These are phyloP conservation scores for Heteropelma amictum DNA, from an alignment of 2,888 invertebrate species.

Conservation along the genomic window DNA sequence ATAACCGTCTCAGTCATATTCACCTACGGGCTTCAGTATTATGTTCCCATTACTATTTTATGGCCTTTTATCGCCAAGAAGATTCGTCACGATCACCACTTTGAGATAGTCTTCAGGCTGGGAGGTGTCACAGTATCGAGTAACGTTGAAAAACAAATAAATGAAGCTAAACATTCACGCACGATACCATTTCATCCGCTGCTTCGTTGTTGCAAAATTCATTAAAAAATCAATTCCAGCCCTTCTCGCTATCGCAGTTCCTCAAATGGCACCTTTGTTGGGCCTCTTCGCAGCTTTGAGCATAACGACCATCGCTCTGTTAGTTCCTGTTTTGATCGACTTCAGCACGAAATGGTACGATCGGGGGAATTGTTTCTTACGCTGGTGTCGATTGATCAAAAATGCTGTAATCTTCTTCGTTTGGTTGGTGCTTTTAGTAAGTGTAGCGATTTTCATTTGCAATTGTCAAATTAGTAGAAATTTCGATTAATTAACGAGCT, in stretches of 20 bases:
- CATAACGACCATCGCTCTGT: conserved; percentile 79
- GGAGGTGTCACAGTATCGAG: conserved; percentile 67
- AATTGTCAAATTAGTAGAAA: too few relatives aligned
- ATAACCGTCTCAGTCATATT: conserved; percentile 82
- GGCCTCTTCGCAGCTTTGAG: conserved; percentile 81
- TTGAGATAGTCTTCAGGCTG: conserved; percentile 68
- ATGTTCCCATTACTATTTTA: conserved; percentile 82
- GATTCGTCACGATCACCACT: conserved; percentile 68
- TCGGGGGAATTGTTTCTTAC: conserved; percentile 61
- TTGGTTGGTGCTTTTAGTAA: conserved; percentile 68
- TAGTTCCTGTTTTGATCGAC: conserved; percentile 74
- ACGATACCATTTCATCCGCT: too few relatives aligned
- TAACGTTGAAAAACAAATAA: conserved; percentile 58
- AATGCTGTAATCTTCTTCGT: conserved; percentile 67
- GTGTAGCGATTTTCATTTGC: too few relatives aligned
- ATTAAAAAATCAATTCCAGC: conserved; percentile 69
- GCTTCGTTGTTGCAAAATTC: not conserved
- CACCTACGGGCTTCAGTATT: conserved; percentile 83
- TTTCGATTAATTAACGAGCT: too few relatives aligned
- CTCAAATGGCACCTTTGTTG: conserved; percentile 80
- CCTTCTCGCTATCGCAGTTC: conserved; percentile 79
- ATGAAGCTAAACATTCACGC: not conserved
- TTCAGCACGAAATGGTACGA: conserved; percentile 67
- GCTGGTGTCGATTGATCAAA: conserved; percentile 64
- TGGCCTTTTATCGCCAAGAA: conserved; percentile 79